A percentile compares a stretch with the other conserved stretches of the same genome.
These are phyloP conservation scores for Syrmaticus mikado DNA, from an alignment of 2,113 vertebrate genomes.

Conservation along the genomic window DNA sequence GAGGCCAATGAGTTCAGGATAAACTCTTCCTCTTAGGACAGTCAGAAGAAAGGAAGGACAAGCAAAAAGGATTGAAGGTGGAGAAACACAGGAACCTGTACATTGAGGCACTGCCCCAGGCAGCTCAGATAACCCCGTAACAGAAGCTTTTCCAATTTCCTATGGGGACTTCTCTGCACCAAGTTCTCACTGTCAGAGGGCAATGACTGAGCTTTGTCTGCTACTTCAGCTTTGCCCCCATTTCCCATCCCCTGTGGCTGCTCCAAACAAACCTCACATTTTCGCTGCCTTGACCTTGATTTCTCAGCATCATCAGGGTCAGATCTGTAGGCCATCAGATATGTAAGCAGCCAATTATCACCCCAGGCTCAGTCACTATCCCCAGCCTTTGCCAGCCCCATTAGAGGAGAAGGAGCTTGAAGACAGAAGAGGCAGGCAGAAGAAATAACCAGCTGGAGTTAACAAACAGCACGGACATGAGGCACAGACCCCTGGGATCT, in stretches of 20 bases:
- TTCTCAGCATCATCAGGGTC: conserved; percentile 5
- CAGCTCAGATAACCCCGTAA: neutral
- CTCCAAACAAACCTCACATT: conserved; percentile 13
- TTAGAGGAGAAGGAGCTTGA: neutral
- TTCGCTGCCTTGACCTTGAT: conserved; percentile 11
- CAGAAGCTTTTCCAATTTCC: neutral
- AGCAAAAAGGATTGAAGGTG: neutral
- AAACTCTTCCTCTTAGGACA: neutral
- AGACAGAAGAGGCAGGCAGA: conserved; percentile 32
- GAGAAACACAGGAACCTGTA: neutral
- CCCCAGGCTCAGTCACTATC: conserved; percentile 25
- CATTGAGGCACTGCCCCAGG: neutral
- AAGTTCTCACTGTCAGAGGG: neutral
- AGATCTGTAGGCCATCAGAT: neutral
- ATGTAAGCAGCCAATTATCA: conserved; percentile 58
- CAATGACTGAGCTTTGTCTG: neutral
- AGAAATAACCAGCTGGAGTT: neutral
- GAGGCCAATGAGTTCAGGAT: neutral
- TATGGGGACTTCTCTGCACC: neutral
- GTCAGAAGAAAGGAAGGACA: neutral
- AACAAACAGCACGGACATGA: conserved; percentile 20
- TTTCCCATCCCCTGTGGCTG: neutral
- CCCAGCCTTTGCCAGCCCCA: conserved; percentile 32
- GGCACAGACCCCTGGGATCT: conserved; percentile 24
- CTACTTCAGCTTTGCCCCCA: neutral